These are phyloP conservation scores for Lerista edwardsae DNA, from an alignment of 2,797 vertebrate genomes.

Conservation along the genomic window DNA sequence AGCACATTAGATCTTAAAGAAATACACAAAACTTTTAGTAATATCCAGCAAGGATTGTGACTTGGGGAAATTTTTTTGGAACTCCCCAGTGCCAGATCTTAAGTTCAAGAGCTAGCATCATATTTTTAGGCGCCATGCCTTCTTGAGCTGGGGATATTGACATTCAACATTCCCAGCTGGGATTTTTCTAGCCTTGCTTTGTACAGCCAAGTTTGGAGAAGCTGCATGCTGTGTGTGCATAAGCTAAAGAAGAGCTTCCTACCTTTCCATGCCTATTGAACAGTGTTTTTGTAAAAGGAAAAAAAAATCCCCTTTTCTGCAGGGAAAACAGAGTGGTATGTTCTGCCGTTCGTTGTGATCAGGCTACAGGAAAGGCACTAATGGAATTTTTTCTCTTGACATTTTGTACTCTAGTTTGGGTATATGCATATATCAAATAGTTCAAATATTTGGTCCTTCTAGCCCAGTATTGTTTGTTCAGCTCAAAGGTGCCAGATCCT, in stretches of 20 bases:
- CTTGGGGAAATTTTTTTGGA: background rate
- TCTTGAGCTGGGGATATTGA: background rate
- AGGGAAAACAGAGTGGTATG: background rate
- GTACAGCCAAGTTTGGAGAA: background rate
- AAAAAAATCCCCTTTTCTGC: background rate
- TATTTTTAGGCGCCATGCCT: background rate
- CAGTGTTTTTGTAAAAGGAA: background rate
- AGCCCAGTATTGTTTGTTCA: too few species aligned
- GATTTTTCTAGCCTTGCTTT: background rate
- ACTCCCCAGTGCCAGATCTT: background rate
- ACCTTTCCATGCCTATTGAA: background rate
- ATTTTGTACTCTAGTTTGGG: background rate
- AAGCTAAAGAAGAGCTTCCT: background rate
- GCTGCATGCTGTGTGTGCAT: background rate
- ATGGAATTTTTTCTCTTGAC: background rate
- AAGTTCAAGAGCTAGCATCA: background rate
- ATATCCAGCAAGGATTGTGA: background rate
- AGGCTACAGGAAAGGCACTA: background rate
- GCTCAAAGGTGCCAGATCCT: too few species aligned
- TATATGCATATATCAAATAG: background rate
- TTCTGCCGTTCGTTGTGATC: too few species aligned
- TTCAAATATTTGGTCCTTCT: background rate
- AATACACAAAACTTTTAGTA: background rate
- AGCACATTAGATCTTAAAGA: background rate
- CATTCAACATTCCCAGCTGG: too few species aligned